Conservation (phyloP, 2,113 vertebrate genomes). For the Indicator indicator region DNA sequence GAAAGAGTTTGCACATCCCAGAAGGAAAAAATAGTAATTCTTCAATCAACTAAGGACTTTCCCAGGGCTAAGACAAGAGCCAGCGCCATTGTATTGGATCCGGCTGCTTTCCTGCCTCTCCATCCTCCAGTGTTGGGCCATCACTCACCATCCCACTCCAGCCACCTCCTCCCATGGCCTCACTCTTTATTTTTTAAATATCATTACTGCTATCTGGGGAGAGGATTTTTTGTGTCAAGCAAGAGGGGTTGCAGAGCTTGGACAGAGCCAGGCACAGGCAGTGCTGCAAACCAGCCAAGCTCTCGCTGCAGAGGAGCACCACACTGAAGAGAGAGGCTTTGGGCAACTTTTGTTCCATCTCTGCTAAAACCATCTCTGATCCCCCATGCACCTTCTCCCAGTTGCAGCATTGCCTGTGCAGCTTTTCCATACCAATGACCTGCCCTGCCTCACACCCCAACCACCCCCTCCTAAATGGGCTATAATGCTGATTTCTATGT, state of each 20-base stretch:
- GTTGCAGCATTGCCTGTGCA: background rate
- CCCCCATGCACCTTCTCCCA: background rate
- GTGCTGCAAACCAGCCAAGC: rapidly evolving
- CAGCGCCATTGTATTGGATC: rapidly evolving
- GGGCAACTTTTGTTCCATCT: background rate
- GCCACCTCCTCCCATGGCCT: background rate
- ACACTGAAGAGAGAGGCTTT: background rate
- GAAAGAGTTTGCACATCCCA: background rate
- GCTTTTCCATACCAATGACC: rapidly evolving
- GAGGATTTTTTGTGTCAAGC: background rate
- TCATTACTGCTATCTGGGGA: background rate
- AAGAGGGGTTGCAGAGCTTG: background rate
- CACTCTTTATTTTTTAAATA: background rate
- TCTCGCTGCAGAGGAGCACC: background rate
- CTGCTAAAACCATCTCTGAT: background rate
- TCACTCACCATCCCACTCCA: background rate
- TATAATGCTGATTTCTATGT: background rate
- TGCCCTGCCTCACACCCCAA: background rate
- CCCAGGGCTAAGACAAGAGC: conserved; percentile 31
- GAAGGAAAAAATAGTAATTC: background rate
- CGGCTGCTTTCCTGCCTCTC: background rate
- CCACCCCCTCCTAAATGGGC: background rate
- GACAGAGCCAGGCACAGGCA: background rate
- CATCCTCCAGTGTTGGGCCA: background rate
- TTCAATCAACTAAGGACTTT: conserved; percentile 35